A percentile compares a stretch with the other conserved stretches of the same genome.
Evolutionary conservation across 2,888 invertebrate species (phyloP).

Genomic region (Anthrax anthrax): DNA sequence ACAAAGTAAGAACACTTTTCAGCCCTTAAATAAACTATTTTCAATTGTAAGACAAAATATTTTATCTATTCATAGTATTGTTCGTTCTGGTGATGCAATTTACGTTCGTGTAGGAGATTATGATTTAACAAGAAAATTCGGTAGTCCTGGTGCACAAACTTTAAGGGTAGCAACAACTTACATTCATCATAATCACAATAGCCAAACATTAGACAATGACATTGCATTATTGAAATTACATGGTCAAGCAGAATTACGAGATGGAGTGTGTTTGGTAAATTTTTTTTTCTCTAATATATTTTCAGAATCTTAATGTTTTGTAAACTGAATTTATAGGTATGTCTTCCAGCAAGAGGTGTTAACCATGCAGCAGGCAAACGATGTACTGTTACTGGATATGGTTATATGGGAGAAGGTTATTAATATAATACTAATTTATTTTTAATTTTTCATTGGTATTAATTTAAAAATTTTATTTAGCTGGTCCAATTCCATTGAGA

Average conservation of each 20-base stretch:
- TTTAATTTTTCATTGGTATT: background rate
- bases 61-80: conserved; percentile 46
- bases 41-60: background rate
- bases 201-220: conserved; percentile 86
- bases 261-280: conserved; percentile 46
- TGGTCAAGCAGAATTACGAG: conserved; percentile 75
- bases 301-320: background rate
- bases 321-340: conserved; percentile 52
- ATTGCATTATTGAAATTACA: conserved; percentile 81
- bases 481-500: conserved; percentile 78
- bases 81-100: conserved; percentile 84
- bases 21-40: no score
- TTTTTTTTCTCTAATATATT: no score
- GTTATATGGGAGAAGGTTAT: conserved; percentile 85
- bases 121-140: conserved; percentile 78
- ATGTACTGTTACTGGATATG: conserved; percentile 87
- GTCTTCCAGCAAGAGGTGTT: conserved; percentile 76
- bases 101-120: conserved; percentile 88
- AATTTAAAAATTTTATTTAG: conserved; percentile 25
- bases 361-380: conserved; percentile 79
- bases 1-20: conserved; percentile 53
- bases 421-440: background rate
- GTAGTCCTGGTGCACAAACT: conserved; percentile 83
- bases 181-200: conserved; percentile 91
- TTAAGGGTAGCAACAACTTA: conserved; percentile 83